Evolutionary conservation across 1,140 invertebrate species (phyloP), one percentile per base, ranked within the genome.

Genomic region (Drosophila tristis): DNA sequence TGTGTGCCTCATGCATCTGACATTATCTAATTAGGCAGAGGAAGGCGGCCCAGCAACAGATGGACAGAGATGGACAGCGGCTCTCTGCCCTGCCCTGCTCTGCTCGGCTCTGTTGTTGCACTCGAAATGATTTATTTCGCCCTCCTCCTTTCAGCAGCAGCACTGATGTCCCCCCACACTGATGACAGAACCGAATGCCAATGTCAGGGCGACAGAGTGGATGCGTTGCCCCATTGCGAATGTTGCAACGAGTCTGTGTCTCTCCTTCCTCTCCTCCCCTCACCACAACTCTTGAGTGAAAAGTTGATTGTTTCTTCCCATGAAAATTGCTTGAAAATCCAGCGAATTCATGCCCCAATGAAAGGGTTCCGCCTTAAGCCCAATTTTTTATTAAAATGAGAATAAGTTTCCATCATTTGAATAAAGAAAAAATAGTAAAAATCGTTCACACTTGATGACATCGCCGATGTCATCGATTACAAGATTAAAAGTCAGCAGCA

Each of bases 1-100:
- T 31, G 31, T 39, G 45, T 58, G 62, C 26, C 63, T 43, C 42
- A 39, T 86, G 81, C 78, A 82, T 73, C 56, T 87, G 82, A 86
- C 82, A 89, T 89, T 86, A 87, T 89, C 82, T 86, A 86, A 86
- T 86, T 86, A 89, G 82, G 78, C 82, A 63, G 62, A 61, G 53
- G 48, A 60, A 43, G 63, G 29, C 51, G 47, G n/a, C 43, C 1
- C 8, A 7, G 15, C 16, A 60, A 6, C 4, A 57, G 50, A 43
- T 2, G 20, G 31, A 54, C 26, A 39, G 51, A 39, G 11, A 39
- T 3, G 31, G 50, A 53, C 23, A 35, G 50, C 20, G 15, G 7
- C 11, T 20, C 20, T 20, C 20, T 20, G 4, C 13, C 8, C 9
- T 39, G 35, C 35, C 2, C 4, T 39, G 35, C 35, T 13, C 9